These are phyloP conservation scores for Aleadryas rufinucha DNA, from an alignment of 2,113 vertebrate species.

Conservation along the genomic window DNA sequence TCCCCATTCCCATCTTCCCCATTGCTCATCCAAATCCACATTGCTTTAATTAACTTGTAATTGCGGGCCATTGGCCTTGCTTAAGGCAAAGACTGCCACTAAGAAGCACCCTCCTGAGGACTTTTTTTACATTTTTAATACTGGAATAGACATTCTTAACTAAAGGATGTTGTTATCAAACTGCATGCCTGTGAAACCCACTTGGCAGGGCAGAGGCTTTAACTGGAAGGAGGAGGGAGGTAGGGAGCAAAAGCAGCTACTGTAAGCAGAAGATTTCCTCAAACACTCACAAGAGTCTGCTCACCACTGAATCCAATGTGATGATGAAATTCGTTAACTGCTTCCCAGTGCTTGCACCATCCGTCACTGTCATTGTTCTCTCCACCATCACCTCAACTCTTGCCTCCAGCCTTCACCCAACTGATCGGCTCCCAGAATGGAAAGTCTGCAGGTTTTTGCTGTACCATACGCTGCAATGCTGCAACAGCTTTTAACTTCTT, in stretches of 20 bases:
- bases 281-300: neutral
- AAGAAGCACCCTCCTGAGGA: neutral
- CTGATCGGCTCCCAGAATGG: neutral
- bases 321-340: constrained; percentile 10
- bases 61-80: neutral
- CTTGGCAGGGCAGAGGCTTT: constrained; percentile 50
- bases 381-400: neutral
- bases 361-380: neutral
- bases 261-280: constrained; percentile 28
- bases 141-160: constrained; percentile 42
- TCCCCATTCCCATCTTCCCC: constrained; percentile 5
- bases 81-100: constrained; percentile 26
- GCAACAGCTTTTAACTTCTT: constrained; percentile 33
- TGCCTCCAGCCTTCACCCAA: neutral
- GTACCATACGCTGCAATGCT: constrained; percentile 34
- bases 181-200: constrained; percentile 53
- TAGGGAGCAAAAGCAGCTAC: constrained; percentile 41
- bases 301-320: constrained; percentile 2
- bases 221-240: constrained; percentile 51
- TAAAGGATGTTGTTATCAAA: neutral
- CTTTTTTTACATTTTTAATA: constrained; percentile 61
- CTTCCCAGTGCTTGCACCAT: neutral
- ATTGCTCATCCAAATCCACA: constrained; percentile 35
- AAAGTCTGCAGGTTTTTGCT: constrained; percentile 27
- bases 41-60: constrained; percentile 59